A percentile compares a stretch with the other conserved stretches of the same genome.
These are phyloP conservation scores for Cerastis leucographa DNA, from an alignment of 2,888 invertebrate genomes.

Conservation along the genomic window DNA sequence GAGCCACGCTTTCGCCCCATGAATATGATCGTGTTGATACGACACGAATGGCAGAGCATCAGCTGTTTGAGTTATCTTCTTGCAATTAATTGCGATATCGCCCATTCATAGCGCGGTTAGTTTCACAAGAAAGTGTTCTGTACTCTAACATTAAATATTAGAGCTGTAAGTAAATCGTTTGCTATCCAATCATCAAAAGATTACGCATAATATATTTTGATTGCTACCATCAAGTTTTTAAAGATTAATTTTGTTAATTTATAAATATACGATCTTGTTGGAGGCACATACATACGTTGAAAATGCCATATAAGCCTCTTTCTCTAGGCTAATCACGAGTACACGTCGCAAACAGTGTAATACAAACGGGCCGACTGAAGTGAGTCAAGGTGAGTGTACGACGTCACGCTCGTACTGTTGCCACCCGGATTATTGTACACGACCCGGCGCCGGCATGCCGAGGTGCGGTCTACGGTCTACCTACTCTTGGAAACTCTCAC, in stretches of 20 bases:
- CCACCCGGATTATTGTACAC: conserved; percentile 84
- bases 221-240: neutral
- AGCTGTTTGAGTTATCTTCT: conserved; percentile 85
- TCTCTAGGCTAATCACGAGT: conserved; percentile 81
- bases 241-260: conserved; percentile 1
- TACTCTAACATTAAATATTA: conserved; percentile 61
- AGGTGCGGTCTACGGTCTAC: conserved; percentile 79
- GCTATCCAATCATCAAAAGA: neutral
- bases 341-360: conserved; percentile 80
- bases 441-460: conserved; percentile 78
- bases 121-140: conserved; percentile 76
- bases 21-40: conserved; percentile 80
- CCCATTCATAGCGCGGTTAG: conserved; percentile 78
- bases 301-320: conserved; percentile 67
- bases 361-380: conserved; percentile 86
- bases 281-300: neutral
- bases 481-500: conserved; percentile 74
- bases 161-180: conserved; percentile 20
- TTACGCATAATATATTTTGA: conserved; percentile 13
- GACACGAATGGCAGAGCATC: conserved; percentile 84
- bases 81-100: conserved; percentile 82
- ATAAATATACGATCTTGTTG: conserved; percentile 21
- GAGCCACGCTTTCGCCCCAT: conserved; percentile 84
- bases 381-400: conserved; percentile 88
- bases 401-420: conserved; percentile 83